These are phyloP conservation scores for Idaea aversata DNA, from an alignment of 2,888 invertebrate genomes.

Conservation along the genomic window DNA sequence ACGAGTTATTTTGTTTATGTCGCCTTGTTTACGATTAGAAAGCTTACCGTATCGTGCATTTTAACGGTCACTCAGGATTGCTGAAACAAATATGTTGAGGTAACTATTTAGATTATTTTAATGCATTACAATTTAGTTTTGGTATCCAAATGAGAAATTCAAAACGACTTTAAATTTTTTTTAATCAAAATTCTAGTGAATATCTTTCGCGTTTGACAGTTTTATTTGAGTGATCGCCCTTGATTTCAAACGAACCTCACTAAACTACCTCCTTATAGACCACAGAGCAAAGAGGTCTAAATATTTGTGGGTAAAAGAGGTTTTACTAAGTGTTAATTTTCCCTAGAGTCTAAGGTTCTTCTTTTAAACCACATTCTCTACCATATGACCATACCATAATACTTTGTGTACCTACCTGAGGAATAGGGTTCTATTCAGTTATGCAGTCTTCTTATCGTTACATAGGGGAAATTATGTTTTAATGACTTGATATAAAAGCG, in stretches of 20 bases:
- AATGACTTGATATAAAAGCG: background rate
- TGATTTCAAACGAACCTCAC: background rate
- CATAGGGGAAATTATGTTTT: too few species aligned
- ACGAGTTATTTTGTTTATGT: background rate
- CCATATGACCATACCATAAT: too few species aligned
- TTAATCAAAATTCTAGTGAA: background rate
- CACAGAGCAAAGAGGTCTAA: background rate
- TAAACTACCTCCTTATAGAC: background rate
- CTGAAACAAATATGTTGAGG: constrained; percentile 12
- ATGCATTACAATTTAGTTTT: constrained; percentile 19
- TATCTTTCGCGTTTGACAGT: background rate
- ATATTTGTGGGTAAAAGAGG: background rate
- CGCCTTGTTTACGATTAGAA: background rate
- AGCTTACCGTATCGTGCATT: constrained; percentile 65
- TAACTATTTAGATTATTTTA: constrained; percentile 11
- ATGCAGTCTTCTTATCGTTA: too few species aligned
- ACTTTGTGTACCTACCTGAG: too few species aligned
- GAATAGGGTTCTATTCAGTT: too few species aligned
- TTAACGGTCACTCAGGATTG: constrained; percentile 23
- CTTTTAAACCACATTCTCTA: too few species aligned
- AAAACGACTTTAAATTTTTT: background rate
- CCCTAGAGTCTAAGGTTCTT: background rate
- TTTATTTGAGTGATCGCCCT: background rate
- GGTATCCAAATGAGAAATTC: constrained; percentile 10
- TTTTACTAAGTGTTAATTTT: background rate